Evolutionary conservation across 2,113 vertebrate species (phyloP), one percentile per base, ranked within the genome.

Genomic region (Chrysemys picta): DNA sequence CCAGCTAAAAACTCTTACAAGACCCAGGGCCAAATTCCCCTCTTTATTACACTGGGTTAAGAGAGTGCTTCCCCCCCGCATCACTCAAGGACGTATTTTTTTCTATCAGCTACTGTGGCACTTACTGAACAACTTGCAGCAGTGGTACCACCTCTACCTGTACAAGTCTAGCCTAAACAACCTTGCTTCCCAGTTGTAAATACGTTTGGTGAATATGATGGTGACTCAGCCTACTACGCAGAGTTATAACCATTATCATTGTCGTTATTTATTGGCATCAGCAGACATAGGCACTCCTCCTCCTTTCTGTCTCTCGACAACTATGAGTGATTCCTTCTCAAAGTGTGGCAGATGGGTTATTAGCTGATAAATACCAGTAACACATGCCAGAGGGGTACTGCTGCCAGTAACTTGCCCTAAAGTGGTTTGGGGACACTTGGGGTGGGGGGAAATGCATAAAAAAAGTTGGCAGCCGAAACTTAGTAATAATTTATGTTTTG

Each of bases 211-310:
- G 89, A 92, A 95, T 75, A 56, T 92, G 31, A 91, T 65, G 72
- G 82, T 98, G 97, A 98, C 89, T 98, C 98, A 98, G 93, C 53
- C 92, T 95, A 94, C 91, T 91, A 89, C 88, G 96, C 8, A 94
- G 93, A 86, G 94, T 85, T 93, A 94, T 95, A 97, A 91, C 21
- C 49, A 85, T 22, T 3, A n/a, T 4, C 65, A 97, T 88, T 93
- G 95, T 86, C 79, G 80, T 91, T 89, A 97, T 85, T 96, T 97
- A 94, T 90, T 94, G 90, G 75, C 95, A 95, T 95, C 81, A 96
- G 90, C 84, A 85, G 69, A 90, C 76, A 65, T 92, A 82, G 94
- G 96, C 89, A 94, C 90, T 81, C 65, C 90, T 81, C 65, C 87
- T 90, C 57, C 87, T 78, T 96, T 93, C 84, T 78, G 82, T 22